Base-by-base conservation (phyloP, 92 coral and sea anemone species). In the Siderastrea siderea region DNA sequence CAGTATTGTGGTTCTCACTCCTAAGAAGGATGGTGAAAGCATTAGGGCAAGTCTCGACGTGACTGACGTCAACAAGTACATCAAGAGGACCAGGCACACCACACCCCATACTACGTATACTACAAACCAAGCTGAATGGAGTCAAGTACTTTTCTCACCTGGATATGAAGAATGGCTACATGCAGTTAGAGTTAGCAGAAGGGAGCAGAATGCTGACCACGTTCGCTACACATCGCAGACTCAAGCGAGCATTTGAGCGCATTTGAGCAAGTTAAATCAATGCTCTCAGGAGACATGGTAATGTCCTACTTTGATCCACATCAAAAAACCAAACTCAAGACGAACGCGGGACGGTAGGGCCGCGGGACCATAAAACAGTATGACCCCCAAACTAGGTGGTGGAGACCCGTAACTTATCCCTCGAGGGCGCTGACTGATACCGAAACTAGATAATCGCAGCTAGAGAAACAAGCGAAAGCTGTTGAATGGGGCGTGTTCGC, bases 401-500 rank as follows among this genome's bases (percentile, higher is more conserved):
- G 71, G 74, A 58, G 55, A 49, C 87, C 80, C 3, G 71, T 88
- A 44, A 69, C 50, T 0, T 79, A 86, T 12, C 53, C 6, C 2
- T 10, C 54, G 7, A 46, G 51, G 15, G 58, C 38, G 7, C 47
- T 80, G 47, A 78, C 82, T 38, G 74, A 58, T 48, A 60, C 80
- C 0, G 67, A 90, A 50, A 54, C 69, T 7, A 63, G 82, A 44
- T 79, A 78, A 47, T 79, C 90, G 12, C 82, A 90, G 81, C 62
- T 84, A 46, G 87, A 84, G 77, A 69, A 84, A 47, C 79, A 85
- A 52, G 88, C 80, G 44, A 66, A 62, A 62, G 90, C 90, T 7
- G 93, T 90, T 0, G 78, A 90, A 17, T 90, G 84, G 84, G 93
- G 85, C 5, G 64, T 84, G 13, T 48, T 79, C 14, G 71, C 84